Evolutionary conservation across 2,113 vertebrate species (phyloP).

Genomic region (Psilopsiagon aymara): DNA sequence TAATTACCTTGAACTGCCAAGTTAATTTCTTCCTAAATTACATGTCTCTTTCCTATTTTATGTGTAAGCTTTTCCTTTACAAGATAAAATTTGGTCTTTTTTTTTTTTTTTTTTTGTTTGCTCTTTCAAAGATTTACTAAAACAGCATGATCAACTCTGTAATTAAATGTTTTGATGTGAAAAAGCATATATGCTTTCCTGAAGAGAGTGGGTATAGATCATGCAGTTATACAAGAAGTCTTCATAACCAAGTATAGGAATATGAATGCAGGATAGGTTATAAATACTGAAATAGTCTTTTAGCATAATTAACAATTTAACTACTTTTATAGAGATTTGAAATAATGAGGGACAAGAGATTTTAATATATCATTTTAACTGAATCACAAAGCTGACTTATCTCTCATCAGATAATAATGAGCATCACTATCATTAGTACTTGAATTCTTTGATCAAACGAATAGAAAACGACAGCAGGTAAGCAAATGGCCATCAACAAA

Average conservation of each 20-base stretch:
- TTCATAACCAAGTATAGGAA: not conserved
- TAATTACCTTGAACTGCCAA: constrained; percentile 70
- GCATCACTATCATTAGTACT: not conserved
- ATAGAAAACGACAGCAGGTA: not conserved
- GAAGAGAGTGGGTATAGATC: constrained; percentile 36
- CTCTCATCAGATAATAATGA: not conserved
- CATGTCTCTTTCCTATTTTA: constrained; percentile 40
- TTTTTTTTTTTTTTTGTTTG: not conserved
- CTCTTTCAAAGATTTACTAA: constrained; percentile 50
- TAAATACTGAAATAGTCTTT: constrained; percentile 29
- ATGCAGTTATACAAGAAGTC: not conserved
- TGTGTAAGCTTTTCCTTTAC: constrained; percentile 51
- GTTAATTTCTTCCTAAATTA: constrained; percentile 63
- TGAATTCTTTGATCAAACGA: not conserved
- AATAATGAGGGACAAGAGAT: not conserved
- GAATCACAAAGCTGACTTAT: not conserved
- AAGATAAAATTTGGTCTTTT: constrained; percentile 51
- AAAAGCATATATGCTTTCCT: constrained; percentile 59
- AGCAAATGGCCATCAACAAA: not conserved
- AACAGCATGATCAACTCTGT: constrained; percentile 60
- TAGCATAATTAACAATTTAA: constrained; percentile 28
- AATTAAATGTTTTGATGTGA: constrained; percentile 71
- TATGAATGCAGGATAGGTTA: not conserved
- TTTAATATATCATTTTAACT: not conserved
- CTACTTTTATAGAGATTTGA: not conserved